Evolutionary conservation across 1,140 invertebrate species (phyloP).

Genomic region (Lasioglossum baleicum): DNA sequence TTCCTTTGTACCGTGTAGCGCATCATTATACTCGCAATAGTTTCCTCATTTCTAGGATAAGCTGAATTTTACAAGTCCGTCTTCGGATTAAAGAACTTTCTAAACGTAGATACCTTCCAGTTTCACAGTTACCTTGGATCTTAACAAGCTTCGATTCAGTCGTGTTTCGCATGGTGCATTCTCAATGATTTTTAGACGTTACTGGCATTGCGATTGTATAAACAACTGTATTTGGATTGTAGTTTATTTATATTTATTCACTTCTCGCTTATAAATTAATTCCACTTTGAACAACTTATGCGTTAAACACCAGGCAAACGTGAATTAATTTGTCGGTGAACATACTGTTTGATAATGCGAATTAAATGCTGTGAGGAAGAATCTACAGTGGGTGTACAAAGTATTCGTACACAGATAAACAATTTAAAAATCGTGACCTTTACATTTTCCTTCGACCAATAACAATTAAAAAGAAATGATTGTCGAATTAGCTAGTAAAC

Average conservation of each 20-base stretch:
- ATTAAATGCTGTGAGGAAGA: background rate
- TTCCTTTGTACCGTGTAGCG: background rate
- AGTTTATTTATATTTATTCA: no score
- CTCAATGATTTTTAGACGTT: background rate
- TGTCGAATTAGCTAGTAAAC: no score
- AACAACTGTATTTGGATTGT: background rate
- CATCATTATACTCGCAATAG: background rate
- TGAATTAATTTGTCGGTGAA: background rate
- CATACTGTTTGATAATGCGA: background rate
- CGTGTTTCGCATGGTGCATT: slow-evolving; percentile 3
- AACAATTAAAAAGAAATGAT: no score
- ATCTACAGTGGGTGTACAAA: no score
- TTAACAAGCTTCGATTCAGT: slow-evolving; percentile 25
- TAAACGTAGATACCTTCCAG: slow-evolving; percentile 25
- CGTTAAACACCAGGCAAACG: background rate
- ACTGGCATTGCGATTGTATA: background rate
- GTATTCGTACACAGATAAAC: no score
- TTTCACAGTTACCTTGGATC: slow-evolving; percentile 4
- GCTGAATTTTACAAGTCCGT: slow-evolving; percentile 11
- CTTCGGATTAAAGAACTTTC: slow-evolving; percentile 8
- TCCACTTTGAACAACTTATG: background rate
- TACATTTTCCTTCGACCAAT: no score
- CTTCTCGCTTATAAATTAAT: background rate
- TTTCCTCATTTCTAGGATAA: slow-evolving; percentile 9
- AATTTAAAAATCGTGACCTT: no score